Base-by-base conservation (phyloP, 2,113 vertebrate species). In the Hydrochoerus hydrochaeris region DNA sequence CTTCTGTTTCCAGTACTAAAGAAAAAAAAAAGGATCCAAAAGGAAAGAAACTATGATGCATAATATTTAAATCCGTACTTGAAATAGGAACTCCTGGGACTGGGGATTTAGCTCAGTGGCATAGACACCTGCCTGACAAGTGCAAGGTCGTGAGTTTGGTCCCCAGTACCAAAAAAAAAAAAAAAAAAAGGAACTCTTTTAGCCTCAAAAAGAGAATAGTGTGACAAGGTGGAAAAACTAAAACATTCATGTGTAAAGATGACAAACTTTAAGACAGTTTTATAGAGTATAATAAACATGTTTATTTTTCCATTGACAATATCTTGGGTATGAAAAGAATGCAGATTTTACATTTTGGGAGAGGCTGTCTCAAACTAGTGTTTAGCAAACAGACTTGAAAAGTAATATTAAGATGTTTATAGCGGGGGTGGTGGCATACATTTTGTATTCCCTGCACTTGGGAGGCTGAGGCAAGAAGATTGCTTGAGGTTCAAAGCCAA, bases 361-460 rank as follows among this genome's bases (percentile, higher is more conserved):
- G 58, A 8, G 28, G 44, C 26, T 78, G 22, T 77, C 57, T 65
- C 41, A 88, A 60, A 62, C 35, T 85, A 87, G 14, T 90, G 65
- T 54, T 88, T 88, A 94, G 44, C 88, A 80, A 84, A 75, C 77
- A 94, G 49, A 86, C 17, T 75, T 60, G 19, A 35, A 80, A 85
- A 88, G 32, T 86, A 71, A n/a, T 60, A 46, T 46, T 75, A 75
- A 46, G 41, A 75, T 75, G 22, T 80, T 32, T 91, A 60, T 85
- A 69, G 65, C 65, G n/a, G 65, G 65, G 65, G 12, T 69, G 35
- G 65, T n/a, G 35, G 16, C 65, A n/a, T 35, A 69, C 16, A 69
- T 16, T 35, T 35, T 69, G 35, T 69, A n/a, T n/a, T 69, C 35
- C 65, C 32, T 26, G 65, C 65, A 69, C 35, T 69, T 6, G 17